phyloP scores from a whole-genome alignment of 2,888 invertebrate species.

The Dryocosmus kuriphilus region DNA sequence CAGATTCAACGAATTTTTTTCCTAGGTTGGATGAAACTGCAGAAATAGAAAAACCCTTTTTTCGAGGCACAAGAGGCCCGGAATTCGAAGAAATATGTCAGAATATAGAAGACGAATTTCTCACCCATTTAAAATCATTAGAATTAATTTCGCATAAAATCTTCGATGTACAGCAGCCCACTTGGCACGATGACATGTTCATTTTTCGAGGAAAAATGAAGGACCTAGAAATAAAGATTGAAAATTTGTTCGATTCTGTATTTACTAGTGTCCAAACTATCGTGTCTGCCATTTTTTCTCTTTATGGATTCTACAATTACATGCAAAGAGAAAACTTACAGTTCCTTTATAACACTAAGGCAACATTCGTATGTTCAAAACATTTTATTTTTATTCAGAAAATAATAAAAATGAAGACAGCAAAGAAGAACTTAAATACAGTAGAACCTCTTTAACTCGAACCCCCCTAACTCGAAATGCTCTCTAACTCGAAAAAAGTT shows the following conservation, averaged over 20 bases:
- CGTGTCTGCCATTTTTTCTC: slow-evolving; percentile 88
- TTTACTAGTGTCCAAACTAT: slow-evolving; percentile 89
- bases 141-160: slow-evolving; percentile 82
- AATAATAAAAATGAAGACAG: not conserved
- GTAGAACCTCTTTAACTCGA: too few species aligned
- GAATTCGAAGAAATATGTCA: slow-evolving; percentile 84
- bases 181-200: slow-evolving; percentile 90
- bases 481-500: too few species aligned
- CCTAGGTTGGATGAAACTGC: slow-evolving; percentile 85
- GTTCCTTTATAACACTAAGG: slow-evolving; percentile 84
- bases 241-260: slow-evolving; percentile 88
- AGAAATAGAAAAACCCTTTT: slow-evolving; percentile 84
- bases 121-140: slow-evolving; percentile 82
- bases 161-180: slow-evolving; percentile 87
- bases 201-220: slow-evolving; percentile 82
- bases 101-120: slow-evolving; percentile 87
- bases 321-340: slow-evolving; percentile 86
- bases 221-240: slow-evolving; percentile 87
- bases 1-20: too few species aligned
- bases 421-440: too few species aligned
- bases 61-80: slow-evolving; percentile 86
- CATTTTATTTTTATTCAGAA: not conserved
- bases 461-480: too few species aligned
- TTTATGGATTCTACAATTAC: slow-evolving; percentile 88
- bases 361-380: slow-evolving; percentile 79